A percentile compares a stretch with the other conserved stretches of the same genome.
Evolutionary conservation across 2,113 vertebrate genomes (phyloP).

Genomic region (Aegithalos caudatus): DNA sequence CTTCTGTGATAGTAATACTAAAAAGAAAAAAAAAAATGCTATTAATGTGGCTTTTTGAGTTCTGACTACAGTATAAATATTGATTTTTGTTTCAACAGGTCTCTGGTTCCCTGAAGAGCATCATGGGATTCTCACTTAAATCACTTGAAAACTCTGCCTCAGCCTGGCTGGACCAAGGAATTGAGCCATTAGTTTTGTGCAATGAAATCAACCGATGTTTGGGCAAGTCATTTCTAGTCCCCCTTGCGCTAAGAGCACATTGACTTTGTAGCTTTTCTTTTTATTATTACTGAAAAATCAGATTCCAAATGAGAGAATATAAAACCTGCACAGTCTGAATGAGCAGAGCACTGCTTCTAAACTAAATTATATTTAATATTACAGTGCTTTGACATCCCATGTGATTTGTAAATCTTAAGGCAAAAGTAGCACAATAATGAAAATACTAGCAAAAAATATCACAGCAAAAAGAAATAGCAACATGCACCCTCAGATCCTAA

Average conservation of each 20-base stretch:
- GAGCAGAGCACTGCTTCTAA: not conserved
- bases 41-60: not conserved
- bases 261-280: not conserved
- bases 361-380: not conserved
- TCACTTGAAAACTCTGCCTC: not conserved
- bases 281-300: not conserved
- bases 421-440: not conserved
- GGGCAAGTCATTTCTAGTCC: not conserved
- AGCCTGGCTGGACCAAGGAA: not conserved
- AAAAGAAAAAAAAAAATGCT: not conserved
- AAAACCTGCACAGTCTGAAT: not conserved
- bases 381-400: not conserved
- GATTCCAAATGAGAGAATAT: not conserved
- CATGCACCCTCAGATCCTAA: not conserved
- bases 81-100: not conserved
- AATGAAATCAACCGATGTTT: not conserved
- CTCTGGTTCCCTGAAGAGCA: not conserved
- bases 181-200: not conserved
- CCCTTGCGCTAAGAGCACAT: not conserved
- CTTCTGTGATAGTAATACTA: not conserved
- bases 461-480: not conserved
- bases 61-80: not conserved
- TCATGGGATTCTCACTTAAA: not conserved
- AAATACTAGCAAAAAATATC: not conserved
- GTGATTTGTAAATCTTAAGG: not conserved